Evolutionary conservation across 1,140 invertebrate genomes (phyloP).

Genomic region (Aplysia californica): DNA sequence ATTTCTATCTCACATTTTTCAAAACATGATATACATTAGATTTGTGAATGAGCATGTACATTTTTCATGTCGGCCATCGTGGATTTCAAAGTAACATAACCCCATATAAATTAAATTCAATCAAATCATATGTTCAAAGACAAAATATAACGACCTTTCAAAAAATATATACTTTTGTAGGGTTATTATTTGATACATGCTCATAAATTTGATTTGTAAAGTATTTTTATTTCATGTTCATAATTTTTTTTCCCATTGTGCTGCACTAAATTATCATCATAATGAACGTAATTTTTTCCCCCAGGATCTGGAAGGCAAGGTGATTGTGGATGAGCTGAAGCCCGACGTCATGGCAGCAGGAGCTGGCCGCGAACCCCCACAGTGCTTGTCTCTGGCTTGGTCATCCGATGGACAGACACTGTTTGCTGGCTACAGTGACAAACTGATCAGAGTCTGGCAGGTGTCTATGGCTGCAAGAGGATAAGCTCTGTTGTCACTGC

Average conservation of each 20-base stretch:
- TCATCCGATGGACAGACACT: slow-evolving; percentile 98
- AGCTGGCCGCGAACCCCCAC: slow-evolving; percentile 81
- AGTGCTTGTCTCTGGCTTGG: slow-evolving; percentile 98
- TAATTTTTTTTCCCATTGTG: background rate
- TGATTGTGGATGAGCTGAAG: slow-evolving; percentile 98
- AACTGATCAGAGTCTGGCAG: slow-evolving; percentile 98
- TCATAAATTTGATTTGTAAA: background rate
- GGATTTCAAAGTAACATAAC: too few species aligned
- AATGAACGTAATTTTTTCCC: background rate
- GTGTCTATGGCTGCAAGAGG: slow-evolving; percentile 73
- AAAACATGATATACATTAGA: too few species aligned
- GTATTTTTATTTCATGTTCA: background rate
- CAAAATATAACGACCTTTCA: too few species aligned
- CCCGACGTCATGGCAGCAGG: slow-evolving; percentile 85
- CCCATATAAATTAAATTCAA: too few species aligned
- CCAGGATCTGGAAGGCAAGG: slow-evolving; percentile 99
- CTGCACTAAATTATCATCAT: background rate
- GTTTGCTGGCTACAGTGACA: slow-evolving; percentile 99
- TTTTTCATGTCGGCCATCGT: too few species aligned
- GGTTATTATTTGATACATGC: too few species aligned
- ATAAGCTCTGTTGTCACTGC: too few species aligned
- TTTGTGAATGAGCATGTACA: too few species aligned
- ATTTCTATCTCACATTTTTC: too few species aligned
- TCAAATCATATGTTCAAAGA: too few species aligned
- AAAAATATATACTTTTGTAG: too few species aligned